Evolutionary conservation across 1,140 invertebrate genomes (phyloP).

Genomic region (Hormaphis cornu): DNA sequence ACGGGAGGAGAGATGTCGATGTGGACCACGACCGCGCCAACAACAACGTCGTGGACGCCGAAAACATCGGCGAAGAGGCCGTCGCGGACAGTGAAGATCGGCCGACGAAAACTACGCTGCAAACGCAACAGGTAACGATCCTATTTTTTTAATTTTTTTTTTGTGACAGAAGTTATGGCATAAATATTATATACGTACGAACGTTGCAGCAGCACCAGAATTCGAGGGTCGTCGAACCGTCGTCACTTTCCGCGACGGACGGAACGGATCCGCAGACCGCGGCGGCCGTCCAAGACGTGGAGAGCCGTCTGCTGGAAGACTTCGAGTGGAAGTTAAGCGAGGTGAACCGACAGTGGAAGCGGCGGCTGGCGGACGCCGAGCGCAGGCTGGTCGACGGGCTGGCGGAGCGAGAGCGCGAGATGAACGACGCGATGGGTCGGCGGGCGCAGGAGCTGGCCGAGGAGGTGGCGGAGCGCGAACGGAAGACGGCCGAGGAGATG

Average conservation of each 20-base stretch:
- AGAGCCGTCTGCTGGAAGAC: neutral
- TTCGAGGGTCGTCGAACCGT: neutral
- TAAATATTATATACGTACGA: too few species aligned
- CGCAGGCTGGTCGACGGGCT: neutral
- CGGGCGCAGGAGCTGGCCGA: neutral
- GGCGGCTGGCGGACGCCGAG: neutral
- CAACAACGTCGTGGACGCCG: neutral
- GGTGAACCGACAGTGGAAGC: neutral
- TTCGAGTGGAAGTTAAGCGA: constrained; percentile 9
- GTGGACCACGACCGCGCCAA: neutral
- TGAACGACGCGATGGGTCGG: neutral
- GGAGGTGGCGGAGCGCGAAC: neutral
- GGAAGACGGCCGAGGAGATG: neutral
- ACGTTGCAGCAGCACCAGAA: too few species aligned
- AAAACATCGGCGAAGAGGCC: too few species aligned
- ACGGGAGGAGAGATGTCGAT: too few species aligned
- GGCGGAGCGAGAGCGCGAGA: neutral
- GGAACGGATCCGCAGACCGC: too few species aligned
- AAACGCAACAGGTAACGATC: neutral
- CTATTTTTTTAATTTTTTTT: too few species aligned
- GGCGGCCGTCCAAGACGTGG: neutral
- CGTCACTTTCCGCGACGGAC: too few species aligned
- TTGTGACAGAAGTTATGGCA: too few species aligned
- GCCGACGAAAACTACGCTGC: neutral
- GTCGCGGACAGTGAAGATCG: neutral